Conservation (phyloP, 30 jellyfish, hydroid and myxozoan genomes). For the Cassiopea andromeda region DNA sequence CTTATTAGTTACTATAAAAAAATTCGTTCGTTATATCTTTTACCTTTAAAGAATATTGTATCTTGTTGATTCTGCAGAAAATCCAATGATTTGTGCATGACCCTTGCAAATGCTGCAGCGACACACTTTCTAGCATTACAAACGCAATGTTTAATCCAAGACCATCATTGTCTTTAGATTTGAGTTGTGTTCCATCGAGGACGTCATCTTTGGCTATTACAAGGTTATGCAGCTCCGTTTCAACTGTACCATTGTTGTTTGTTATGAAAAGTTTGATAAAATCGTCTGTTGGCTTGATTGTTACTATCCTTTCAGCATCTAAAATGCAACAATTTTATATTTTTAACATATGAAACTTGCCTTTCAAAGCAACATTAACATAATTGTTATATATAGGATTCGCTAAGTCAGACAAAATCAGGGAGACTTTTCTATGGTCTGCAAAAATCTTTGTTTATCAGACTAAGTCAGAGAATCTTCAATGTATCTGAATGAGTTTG, state of each 20-base stretch:
- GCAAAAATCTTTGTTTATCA: too few species aligned
- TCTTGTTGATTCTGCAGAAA: constrained; percentile 7
- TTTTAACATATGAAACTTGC: too few species aligned
- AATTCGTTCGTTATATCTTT: neutral
- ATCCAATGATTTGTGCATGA: constrained; percentile 40
- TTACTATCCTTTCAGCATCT: neutral
- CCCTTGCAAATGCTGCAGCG: constrained; percentile 47
- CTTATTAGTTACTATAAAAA: too few species aligned
- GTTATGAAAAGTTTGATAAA: constrained; percentile 17
- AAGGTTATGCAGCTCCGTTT: constrained; percentile 9
- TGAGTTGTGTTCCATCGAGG: neutral
- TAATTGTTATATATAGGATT: too few species aligned
- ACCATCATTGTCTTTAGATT: constrained; percentile 2
- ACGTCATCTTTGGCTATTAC: constrained; percentile 19
- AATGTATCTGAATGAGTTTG: too few species aligned
- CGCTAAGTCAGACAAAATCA: too few species aligned
- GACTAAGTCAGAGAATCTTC: too few species aligned
- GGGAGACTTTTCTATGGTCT: too few species aligned
- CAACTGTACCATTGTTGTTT: constrained; percentile 22
- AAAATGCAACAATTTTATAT: too few species aligned
- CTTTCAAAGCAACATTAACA: too few species aligned
- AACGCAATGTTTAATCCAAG: constrained; percentile 40
- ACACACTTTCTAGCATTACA: constrained; percentile 41
- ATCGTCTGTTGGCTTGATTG: constrained; percentile 31
- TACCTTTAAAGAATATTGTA: neutral